These are phyloP conservation scores for Mustela nigripes DNA, from an alignment of 2,113 vertebrate species.

Conservation along the genomic window DNA sequence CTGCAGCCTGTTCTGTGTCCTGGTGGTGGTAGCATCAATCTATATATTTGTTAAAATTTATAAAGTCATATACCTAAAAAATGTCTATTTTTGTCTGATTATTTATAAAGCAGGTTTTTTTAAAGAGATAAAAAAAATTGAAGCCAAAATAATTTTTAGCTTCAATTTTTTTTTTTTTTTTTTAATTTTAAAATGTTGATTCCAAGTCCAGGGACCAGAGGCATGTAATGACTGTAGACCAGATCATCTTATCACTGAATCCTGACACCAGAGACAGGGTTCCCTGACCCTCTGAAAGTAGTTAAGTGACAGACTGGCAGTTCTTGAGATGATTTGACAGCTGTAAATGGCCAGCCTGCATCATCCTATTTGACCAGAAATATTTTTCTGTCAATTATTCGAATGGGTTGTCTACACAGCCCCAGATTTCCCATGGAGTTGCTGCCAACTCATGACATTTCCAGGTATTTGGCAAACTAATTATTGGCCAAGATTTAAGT, in stretches of 20 bases:
- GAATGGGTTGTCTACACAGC: neutral
- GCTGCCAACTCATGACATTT: neutral
- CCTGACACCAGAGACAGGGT: neutral
- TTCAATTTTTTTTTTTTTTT: neutral
- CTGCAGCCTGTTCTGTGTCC: neutral
- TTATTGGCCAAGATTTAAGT: neutral
- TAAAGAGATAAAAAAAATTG: slow-evolving; percentile 33
- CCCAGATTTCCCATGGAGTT: neutral
- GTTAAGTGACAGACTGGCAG: neutral
- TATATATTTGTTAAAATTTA: neutral
- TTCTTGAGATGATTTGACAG: neutral
- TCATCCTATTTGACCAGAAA: neutral
- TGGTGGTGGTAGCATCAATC: neutral
- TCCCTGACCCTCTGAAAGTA: neutral
- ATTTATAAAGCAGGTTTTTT: neutral
- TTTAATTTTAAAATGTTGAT: neutral
- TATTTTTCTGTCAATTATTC: slow-evolving; percentile 42
- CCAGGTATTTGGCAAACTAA: neutral
- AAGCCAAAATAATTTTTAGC: neutral
- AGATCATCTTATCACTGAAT: neutral
- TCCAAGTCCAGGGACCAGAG: neutral
- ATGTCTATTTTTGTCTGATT: neutral
- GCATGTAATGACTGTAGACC: neutral
- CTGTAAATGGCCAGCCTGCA: neutral
- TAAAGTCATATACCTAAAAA: neutral